Conservation (phyloP, 2,888 invertebrate species). For the Callimorpha dominula region DNA sequence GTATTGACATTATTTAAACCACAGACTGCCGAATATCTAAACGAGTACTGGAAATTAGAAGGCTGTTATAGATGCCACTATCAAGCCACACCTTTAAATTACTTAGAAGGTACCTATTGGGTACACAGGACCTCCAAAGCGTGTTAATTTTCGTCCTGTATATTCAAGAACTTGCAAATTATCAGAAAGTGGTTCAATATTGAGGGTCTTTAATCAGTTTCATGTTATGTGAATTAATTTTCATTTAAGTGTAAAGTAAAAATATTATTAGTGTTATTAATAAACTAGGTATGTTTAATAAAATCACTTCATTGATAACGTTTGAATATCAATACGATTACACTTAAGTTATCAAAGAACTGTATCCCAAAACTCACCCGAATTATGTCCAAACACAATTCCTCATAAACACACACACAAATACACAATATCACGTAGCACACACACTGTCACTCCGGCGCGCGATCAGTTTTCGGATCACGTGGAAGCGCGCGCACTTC, state of each 20-base stretch:
- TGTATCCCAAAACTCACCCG: conserved; percentile 37
- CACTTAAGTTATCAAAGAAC: background rate
- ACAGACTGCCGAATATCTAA: background rate
- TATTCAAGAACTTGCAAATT: background rate
- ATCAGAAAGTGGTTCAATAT: background rate
- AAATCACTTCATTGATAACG: background rate
- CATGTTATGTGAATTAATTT: background rate
- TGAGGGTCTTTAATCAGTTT: background rate
- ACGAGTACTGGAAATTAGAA: background rate
- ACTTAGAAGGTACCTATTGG: conserved; percentile 23
- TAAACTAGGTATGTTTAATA: background rate
- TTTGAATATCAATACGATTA: background rate
- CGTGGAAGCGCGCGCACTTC: conserved; percentile 69
- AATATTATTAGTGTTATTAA: background rate
- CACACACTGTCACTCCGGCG: conserved; percentile 50
- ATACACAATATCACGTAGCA: conserved; percentile 26
- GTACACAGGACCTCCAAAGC: conserved; percentile 19
- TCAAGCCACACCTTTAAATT: conserved; percentile 24
- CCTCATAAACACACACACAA: conserved; percentile 47
- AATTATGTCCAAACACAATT: conserved; percentile 47
- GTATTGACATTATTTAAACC: background rate
- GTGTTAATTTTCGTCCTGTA: conserved; percentile 27
- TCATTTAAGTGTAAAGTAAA: background rate
- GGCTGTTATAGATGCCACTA: conserved; percentile 7
- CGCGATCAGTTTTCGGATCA: conserved; percentile 73